Conservation (phyloP, 2,888 invertebrate species). For the Agrochola circellaris region DNA sequence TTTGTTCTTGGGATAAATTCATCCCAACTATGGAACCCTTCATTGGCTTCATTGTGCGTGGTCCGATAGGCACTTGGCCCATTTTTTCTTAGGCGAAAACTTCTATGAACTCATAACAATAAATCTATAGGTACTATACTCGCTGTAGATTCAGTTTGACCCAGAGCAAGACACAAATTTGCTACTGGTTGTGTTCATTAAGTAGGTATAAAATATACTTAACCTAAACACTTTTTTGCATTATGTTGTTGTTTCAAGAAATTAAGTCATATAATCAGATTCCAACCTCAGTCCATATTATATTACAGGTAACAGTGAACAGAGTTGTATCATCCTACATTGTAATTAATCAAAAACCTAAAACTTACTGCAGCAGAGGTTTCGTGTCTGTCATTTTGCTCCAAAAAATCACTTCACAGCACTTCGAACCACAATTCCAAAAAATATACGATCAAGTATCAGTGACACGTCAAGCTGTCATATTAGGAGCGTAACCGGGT, state of each 20-base stretch:
- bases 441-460: constrained; percentile 17
- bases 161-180: not conserved
- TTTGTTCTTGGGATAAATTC: too few relatives aligned
- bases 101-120: not conserved
- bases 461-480: constrained; percentile 56
- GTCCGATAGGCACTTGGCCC: too few relatives aligned
- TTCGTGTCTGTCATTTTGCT: constrained; percentile 77
- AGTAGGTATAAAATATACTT: not conserved
- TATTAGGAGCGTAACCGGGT: constrained; percentile 51
- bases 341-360: constrained; percentile 12
- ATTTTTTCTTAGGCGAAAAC: too few relatives aligned
- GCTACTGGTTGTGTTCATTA: not conserved
- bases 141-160: not conserved
- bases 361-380: constrained; percentile 83
- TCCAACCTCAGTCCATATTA: not conserved
- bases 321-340: not conserved
- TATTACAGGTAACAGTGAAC: not conserved
- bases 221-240: not conserved
- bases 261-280: not conserved
- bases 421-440: constrained; percentile 37
- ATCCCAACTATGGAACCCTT: too few relatives aligned
- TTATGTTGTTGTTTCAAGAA: not conserved
- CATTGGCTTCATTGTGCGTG: too few relatives aligned
- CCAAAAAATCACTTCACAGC: constrained; percentile 51
- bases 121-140: not conserved